A percentile compares a stretch with the other conserved stretches of the same genome.
These are phyloP conservation scores for Limanda limanda DNA, from an alignment of 2,113 vertebrate species.

Conservation along the genomic window DNA sequence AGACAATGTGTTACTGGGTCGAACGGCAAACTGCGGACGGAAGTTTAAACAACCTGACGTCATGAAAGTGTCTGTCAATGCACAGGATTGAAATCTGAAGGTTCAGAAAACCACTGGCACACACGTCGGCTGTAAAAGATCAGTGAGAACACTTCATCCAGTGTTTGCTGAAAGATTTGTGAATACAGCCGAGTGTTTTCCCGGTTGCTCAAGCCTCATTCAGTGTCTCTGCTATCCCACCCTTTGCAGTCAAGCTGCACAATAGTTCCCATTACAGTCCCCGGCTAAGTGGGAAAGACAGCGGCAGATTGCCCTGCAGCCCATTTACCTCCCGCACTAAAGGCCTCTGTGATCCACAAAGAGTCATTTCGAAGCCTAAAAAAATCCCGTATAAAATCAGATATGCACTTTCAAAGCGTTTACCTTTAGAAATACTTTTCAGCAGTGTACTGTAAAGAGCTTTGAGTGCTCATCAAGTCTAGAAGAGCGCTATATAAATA, in stretches of 20 bases:
- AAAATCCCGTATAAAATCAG: constrained; percentile 34
- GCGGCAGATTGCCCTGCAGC: constrained; percentile 75
- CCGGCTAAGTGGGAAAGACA: constrained; percentile 73
- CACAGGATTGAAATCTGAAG: too few relatives aligned
- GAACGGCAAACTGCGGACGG: too few relatives aligned
- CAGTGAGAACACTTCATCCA: background rate
- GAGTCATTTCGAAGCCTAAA: constrained; percentile 57
- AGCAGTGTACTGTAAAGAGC: background rate
- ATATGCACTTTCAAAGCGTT: constrained; percentile 32
- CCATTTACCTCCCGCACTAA: constrained; percentile 63
- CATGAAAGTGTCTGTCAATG: too few relatives aligned
- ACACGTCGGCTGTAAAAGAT: constrained; percentile 5
- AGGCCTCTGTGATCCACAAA: constrained; percentile 56
- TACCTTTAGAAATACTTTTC: constrained; percentile 38
- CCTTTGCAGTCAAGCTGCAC: constrained; percentile 33
- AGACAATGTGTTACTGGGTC: too few relatives aligned
- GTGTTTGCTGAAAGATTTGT: constrained; percentile 8
- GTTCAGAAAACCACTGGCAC: too few relatives aligned
- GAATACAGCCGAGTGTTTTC: constrained; percentile 10
- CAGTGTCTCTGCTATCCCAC: constrained; percentile 46
- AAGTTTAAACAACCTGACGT: too few relatives aligned
- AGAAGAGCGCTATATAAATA: too few relatives aligned
- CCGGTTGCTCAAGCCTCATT: constrained; percentile 23
- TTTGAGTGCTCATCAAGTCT: too few relatives aligned
- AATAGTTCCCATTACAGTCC: constrained; percentile 37